A percentile compares a stretch with the other conserved stretches of the same genome.
Evolutionary conservation across 2,888 invertebrate genomes (phyloP).

Genomic region (Druceiella hillmani): DNA sequence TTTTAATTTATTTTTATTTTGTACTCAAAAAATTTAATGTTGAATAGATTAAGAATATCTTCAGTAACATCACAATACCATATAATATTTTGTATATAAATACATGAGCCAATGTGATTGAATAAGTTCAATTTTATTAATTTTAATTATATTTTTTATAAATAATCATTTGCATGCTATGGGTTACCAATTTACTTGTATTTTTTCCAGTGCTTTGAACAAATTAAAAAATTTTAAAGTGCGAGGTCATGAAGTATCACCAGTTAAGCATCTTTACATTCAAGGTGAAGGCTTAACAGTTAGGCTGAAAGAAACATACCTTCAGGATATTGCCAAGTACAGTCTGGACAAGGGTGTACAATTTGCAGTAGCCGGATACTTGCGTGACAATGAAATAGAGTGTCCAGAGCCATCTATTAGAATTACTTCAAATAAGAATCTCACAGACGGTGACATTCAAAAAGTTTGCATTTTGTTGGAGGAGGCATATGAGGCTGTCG

Average conservation of each 20-base stretch:
- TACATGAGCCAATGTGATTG: too few relatives aligned
- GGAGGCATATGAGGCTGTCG: conserved; percentile 40
- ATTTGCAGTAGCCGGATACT: conserved; percentile 62
- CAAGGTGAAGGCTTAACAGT: conserved; percentile 42
- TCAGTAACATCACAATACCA: too few relatives aligned
- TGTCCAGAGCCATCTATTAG: conserved; percentile 69
- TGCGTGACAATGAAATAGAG: conserved; percentile 59
- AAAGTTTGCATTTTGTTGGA: conserved; percentile 35
- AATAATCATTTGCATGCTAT: too few relatives aligned
- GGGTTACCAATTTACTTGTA: too few relatives aligned
- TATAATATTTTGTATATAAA: too few relatives aligned
- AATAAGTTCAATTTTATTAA: too few relatives aligned
- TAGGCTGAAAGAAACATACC: conserved; percentile 45
- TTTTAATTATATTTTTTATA: too few relatives aligned
- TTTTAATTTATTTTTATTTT: too few relatives aligned
- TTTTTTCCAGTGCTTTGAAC: conserved; percentile 36
- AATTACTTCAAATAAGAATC: conserved; percentile 59
- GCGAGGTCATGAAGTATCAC: conserved; percentile 59
- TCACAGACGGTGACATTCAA: conserved; percentile 59
- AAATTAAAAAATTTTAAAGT: conserved; percentile 45
- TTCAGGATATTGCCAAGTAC: conserved; percentile 59
- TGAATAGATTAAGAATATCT: too few relatives aligned
- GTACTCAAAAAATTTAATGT: too few relatives aligned
- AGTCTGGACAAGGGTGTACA: conserved; percentile 65
- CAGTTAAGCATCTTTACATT: conserved; percentile 70